phyloP scores from a whole-genome alignment of 2,113 vertebrate species.

The Corythornis vintsioides region DNA sequence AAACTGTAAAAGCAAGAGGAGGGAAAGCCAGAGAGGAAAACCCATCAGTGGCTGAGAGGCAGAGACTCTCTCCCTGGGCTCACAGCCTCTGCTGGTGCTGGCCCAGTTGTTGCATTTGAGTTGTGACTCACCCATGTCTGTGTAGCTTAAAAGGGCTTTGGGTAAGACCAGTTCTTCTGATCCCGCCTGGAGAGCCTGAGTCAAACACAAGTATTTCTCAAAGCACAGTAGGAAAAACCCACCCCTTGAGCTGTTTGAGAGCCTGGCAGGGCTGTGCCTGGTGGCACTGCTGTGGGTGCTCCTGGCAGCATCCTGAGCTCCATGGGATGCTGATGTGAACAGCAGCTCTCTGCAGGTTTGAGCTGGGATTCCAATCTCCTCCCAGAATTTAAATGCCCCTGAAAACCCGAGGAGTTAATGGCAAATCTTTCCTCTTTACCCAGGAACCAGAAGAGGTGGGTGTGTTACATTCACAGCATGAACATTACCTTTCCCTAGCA shows the following conservation, averaged over 20 bases:
- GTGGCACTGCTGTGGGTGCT: neutral
- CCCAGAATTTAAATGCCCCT: neutral
- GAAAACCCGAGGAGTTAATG: neutral
- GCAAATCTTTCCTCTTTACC: neutral
- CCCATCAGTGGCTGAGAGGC: neutral
- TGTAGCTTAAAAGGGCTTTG: neutral
- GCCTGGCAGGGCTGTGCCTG: neutral
- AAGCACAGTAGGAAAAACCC: neutral
- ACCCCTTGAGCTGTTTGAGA: neutral
- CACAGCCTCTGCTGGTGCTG: accelerated
- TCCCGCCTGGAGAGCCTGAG: neutral
- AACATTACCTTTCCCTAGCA: neutral
- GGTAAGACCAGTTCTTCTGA: neutral
- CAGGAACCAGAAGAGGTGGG: neutral
- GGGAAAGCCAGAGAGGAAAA: neutral
- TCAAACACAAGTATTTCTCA: neutral
- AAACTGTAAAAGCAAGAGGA: neutral
- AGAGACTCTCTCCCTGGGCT: accelerated
- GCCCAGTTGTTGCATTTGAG: neutral
- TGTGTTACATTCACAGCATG: accelerated
- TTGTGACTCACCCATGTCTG: neutral
- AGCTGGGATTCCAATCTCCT: neutral
- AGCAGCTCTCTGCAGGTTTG: neutral
- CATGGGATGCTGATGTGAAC: neutral
- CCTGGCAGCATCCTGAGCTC: neutral